Base-by-base conservation (phyloP, 2,888 invertebrate species). In the Leptothorax acervorum region DNA sequence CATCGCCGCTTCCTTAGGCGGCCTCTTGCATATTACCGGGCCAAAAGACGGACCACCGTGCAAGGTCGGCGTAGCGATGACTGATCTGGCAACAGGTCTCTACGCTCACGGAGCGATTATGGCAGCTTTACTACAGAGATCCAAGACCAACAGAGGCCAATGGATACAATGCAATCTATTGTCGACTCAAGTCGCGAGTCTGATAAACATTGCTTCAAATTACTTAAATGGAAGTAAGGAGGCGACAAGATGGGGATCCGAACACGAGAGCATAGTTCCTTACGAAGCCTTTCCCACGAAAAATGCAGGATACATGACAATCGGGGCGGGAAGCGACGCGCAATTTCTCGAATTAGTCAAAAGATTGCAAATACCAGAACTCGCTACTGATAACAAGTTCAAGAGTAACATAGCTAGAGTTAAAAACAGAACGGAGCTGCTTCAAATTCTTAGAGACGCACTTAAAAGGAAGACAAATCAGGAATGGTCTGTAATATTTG, bases 81-180 rank as follows among this genome's bases (percentile, higher is more conserved):
- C 98, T 0, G 99, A 99, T 95, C 92, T 99, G 75, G 97, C 98
- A 0, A 99, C 99, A 0, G 99, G 99, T 0, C 95, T 99, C 3
- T 99, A 98, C 94, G 98, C 99, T 0, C 98, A 99, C 94, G 99
- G 99, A 23, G 98, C 99, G 0, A 99, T 99, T 86, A 96, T 99
- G 95, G 98, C 99, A 0, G 99, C 99, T 0, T 95, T 99, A 6
- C 95, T 98, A 85, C 97, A 98, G 92, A 95, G 98, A 75, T 95
- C 96, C 11, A 96, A 96, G 90, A 98, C 98, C 0, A 97, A 98
- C 0, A 95, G 95, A 87, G 99, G 99, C 0, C 99, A 99, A 93
- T 98, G 98, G 95, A 98, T 99, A 78, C 98, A 99, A 92, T 99
- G 98, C 92, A 97, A 99, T 95, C 96, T 99, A n/a, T 95, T 99